phyloP scores from a whole-genome alignment of 2,113 vertebrate species.

The Dipodomys ordii region DNA sequence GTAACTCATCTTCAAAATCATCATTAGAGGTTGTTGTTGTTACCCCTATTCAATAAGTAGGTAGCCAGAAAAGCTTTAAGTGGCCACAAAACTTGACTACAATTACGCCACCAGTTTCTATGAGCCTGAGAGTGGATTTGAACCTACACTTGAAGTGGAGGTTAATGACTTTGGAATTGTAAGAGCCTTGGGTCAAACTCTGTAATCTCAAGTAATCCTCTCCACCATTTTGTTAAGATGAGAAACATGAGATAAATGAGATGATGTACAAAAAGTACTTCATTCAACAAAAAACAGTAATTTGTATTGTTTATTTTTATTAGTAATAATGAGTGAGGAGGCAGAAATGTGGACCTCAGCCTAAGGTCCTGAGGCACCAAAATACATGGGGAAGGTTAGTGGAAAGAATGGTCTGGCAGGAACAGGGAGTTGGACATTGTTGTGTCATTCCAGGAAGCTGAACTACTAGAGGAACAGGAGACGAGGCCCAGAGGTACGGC shows the following conservation, averaged over 20 bases:
- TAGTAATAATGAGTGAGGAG: background rate
- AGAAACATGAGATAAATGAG: background rate
- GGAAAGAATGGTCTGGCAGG: slow-evolving; percentile 10
- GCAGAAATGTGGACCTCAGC: background rate
- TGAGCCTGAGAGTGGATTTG: background rate
- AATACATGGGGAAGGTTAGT: slow-evolving; percentile 2
- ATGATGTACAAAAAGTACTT: slow-evolving; percentile 25
- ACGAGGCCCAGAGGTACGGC: background rate
- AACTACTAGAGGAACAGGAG: background rate
- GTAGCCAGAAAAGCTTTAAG: background rate
- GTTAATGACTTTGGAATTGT: background rate
- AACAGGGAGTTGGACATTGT: background rate
- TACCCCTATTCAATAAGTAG: background rate
- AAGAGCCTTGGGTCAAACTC: background rate
- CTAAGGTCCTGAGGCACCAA: slow-evolving; percentile 17
- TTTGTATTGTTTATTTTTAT: background rate
- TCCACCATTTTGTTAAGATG: background rate
- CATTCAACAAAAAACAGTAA: background rate
- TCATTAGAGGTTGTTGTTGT: background rate
- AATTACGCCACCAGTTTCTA: background rate
- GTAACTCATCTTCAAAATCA: slow-evolving; percentile 35
- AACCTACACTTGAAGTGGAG: background rate
- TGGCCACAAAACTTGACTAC: background rate
- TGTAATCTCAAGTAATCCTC: background rate
- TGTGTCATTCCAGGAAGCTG: background rate